Evolutionary conservation across 1,140 invertebrate genomes (phyloP), one percentile per base, ranked within the genome.

Genomic region (Anthonomus grandis): DNA sequence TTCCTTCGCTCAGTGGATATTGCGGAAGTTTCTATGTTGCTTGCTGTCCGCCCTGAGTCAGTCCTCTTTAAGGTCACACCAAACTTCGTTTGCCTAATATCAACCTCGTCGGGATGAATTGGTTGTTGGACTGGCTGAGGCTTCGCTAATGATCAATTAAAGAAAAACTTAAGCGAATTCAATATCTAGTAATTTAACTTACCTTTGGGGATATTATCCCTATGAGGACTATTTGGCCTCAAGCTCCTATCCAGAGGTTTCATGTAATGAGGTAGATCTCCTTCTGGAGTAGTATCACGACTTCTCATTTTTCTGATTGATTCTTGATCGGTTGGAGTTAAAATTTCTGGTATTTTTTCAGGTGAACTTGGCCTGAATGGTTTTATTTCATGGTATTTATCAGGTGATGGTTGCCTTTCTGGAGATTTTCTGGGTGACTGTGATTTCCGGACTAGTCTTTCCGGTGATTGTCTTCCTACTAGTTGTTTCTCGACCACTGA

Each of bases 21-120:
- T 6, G 21, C 27, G 5, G 46, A 36, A 45, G 21, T 64, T 18
- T 18, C 73, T 70, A 21, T 71, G 66, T 59, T 74, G 72, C 56
- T 58, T 39, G 21, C 70, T 66, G 53, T 75, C 54, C 74, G 70
- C 42, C 78, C 76, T 3, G 75, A 75, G 56, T 78, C 78, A 9
- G 78, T 82, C 61, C 75, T 76, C 10, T 76, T 75, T 19, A 84
- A 72, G 55, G 80, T 79, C 19, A 86, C 80, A 25, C 84, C 84
- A 65, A 86, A 86, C 62, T 84, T 84, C 0, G 80, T 82, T 3
- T 65, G 47, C 53, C 68, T 75, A 8, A 69, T 64, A 46, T 70
- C 69, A 18, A 19, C 36, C 6, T 34, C 19, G 50, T 56, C 23
- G 27, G 21, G 10, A 36, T 44, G 22, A 46, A 23, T 34, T 42